A percentile compares a stretch with the other conserved stretches of the same genome.
These are phyloP conservation scores for Palloptera scutellata DNA, from an alignment of 2,888 invertebrate genomes.

Conservation along the genomic window DNA sequence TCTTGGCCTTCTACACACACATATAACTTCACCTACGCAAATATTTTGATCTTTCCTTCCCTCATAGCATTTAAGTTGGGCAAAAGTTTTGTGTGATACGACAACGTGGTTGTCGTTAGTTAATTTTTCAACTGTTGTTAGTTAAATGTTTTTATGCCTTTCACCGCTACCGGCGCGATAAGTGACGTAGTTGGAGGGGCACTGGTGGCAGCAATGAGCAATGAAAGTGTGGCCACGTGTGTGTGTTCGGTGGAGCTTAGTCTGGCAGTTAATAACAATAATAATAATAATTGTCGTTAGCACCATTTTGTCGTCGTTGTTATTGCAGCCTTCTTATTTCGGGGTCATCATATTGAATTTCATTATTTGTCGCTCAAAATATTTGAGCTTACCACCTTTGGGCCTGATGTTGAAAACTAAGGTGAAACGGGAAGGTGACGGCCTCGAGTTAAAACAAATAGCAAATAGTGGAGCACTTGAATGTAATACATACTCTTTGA, in stretches of 20 bases:
- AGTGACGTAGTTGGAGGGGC: background rate
- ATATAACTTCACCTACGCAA: no score
- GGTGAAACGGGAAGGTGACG: no score
- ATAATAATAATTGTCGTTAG: constrained; percentile 24
- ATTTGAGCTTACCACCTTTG: background rate
- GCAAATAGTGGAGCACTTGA: no score
- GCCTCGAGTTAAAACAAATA: no score
- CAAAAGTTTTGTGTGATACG: no score
- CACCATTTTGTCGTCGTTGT: background rate
- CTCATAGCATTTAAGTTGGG: no score
- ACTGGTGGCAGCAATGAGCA: background rate
- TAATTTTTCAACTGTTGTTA: constrained; percentile 21
- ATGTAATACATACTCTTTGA: no score
- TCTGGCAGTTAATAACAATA: constrained; percentile 24
- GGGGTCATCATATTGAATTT: constrained; percentile 12
- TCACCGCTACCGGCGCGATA: background rate
- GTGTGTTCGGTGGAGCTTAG: background rate
- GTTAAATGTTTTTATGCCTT: constrained; percentile 20
- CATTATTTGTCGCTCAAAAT: constrained; percentile 14
- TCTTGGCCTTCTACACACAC: no score
- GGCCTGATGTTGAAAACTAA: no score
- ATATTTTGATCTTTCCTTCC: no score
- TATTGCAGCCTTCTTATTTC: background rate
- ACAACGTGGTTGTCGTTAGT: constrained; percentile 24
- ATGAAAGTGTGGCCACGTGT: background rate